Evolutionary conservation across 2,797 vertebrate genomes (phyloP).

Genomic region (Enteromius argenteus): DNA sequence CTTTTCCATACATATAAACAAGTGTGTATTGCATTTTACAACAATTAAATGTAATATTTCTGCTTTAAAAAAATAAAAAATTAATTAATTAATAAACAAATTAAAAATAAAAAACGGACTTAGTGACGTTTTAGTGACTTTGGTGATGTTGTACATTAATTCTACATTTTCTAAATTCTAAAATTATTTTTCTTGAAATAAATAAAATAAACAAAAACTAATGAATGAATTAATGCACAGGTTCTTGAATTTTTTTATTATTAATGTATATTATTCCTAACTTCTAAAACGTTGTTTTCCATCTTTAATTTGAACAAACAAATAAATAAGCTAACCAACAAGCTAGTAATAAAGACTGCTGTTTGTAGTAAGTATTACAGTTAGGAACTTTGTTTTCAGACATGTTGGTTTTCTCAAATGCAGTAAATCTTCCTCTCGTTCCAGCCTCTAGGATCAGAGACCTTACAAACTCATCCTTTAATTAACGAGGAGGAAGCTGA

Average conservation of each 20-base stretch:
- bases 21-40: too few relatives aligned
- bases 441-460: slow-evolving; percentile 27
- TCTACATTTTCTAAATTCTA: too few relatives aligned
- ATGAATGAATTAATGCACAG: neutral
- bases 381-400: neutral
- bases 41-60: neutral
- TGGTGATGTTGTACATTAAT: too few relatives aligned
- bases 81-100: too few relatives aligned
- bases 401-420: neutral
- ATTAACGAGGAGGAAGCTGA: slow-evolving; percentile 50
- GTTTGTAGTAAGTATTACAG: neutral
- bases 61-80: neutral
- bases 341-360: neutral
- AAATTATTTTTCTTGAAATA: too few relatives aligned
- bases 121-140: too few relatives aligned
- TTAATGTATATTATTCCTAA: neutral
- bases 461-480: slow-evolving; percentile 31
- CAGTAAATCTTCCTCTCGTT: neutral
- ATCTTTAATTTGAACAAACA: neutral
- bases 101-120: too few relatives aligned
- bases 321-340: neutral
- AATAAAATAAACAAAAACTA: neutral
- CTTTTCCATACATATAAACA: neutral
- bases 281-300: neutral
- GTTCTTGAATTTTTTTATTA: neutral